These are phyloP conservation scores for Chymomyza caudatula DNA, from an alignment of 2,888 invertebrate species.

Conservation along the genomic window DNA sequence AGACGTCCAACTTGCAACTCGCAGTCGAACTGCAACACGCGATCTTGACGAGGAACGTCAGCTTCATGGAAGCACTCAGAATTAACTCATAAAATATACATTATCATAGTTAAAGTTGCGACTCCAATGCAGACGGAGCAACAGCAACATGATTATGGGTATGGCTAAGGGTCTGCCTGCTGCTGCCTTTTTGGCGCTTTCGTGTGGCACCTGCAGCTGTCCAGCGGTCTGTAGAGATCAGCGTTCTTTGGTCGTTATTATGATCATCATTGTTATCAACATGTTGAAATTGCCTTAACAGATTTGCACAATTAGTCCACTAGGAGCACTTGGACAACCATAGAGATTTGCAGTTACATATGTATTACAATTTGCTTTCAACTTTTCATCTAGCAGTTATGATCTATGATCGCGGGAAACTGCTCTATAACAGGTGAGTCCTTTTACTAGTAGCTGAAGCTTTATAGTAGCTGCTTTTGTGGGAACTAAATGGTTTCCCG, in stretches of 20 bases:
- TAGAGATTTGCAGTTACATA: conserved; percentile 23
- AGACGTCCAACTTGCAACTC: neutral
- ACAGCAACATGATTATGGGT: neutral
- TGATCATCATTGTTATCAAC: conserved; percentile 43
- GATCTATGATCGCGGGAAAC: neutral
- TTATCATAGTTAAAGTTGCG: conserved; percentile 60
- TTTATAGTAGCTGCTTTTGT: neutral
- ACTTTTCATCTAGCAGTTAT: neutral
- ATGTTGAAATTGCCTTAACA: conserved; percentile 58
- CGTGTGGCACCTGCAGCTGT: conserved; percentile 66
- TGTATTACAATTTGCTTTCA: conserved; percentile 1
- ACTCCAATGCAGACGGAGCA: conserved; percentile 11
- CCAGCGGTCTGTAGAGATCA: neutral
- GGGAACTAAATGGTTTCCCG: neutral
- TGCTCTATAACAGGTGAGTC: neutral
- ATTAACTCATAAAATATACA: conserved; percentile 73
- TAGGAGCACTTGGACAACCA: conserved; percentile 21
- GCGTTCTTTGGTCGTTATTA: neutral
- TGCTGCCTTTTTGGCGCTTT: conserved; percentile 67
- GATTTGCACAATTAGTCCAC: conserved; percentile 65
- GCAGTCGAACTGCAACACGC: conserved; percentile 56
- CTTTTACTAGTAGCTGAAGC: neutral
- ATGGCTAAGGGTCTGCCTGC: neutral
- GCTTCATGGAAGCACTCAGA: conserved; percentile 33
- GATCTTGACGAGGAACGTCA: conserved; percentile 43